Evolutionary conservation across 2,113 vertebrate genomes (phyloP).

Genomic region (Hirundichthys speculiger): DNA sequence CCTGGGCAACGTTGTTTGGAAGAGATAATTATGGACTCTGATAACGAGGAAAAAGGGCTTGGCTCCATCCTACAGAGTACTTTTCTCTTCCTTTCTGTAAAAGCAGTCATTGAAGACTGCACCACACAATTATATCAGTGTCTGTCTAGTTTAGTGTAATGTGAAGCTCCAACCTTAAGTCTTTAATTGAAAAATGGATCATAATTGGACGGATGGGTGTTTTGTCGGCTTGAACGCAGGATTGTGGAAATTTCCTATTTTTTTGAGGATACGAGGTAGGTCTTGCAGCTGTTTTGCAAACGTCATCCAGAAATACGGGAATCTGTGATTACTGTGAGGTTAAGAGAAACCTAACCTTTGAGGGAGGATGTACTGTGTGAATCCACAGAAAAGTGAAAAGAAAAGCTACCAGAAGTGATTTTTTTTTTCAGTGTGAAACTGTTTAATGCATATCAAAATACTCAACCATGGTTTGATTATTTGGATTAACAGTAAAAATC

Average conservation of each 20-base stretch:
- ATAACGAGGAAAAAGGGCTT: slow-evolving; percentile 69
- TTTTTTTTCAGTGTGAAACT: no score
- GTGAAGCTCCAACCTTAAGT: slow-evolving; percentile 38
- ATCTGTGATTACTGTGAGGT: no score
- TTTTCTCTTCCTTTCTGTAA: slow-evolving; percentile 30
- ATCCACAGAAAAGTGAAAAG: no score
- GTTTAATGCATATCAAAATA: no score
- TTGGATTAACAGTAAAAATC: no score
- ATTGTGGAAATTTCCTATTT: slow-evolving; percentile 48
- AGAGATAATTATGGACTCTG: slow-evolving; percentile 75
- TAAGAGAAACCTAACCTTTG: no score
- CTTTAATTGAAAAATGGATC: slow-evolving; percentile 64
- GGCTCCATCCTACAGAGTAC: slow-evolving; percentile 61
- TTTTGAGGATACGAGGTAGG: slow-evolving; percentile 52
- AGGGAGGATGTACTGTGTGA: no score
- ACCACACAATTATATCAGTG: slow-evolving; percentile 63
- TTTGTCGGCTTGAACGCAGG: slow-evolving; percentile 31
- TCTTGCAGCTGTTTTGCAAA: background rate
- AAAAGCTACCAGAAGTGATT: no score
- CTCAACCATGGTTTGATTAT: no score
- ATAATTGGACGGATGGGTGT: slow-evolving; percentile 54
- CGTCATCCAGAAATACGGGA: no score
- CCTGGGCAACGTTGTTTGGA: slow-evolving; percentile 67
- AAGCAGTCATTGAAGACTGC: slow-evolving; percentile 67
- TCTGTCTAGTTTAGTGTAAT: slow-evolving; percentile 36